phyloP scores from a whole-genome alignment of 2,888 invertebrate species.

The Phanerotoma sp. region DNA sequence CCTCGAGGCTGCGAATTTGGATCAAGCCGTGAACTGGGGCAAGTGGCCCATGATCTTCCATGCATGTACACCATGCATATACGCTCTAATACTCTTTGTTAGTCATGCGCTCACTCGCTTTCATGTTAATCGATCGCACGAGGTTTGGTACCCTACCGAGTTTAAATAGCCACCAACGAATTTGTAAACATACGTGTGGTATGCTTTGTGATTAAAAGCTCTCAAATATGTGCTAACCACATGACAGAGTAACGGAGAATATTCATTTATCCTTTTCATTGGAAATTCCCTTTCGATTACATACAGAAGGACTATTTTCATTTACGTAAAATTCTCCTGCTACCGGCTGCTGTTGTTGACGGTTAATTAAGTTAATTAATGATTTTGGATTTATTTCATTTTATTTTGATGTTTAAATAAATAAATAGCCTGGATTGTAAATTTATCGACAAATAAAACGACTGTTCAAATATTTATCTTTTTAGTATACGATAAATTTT shows the following conservation, averaged over 20 bases:
- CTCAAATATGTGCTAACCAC: conserved; percentile 4
- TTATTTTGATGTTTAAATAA: no score
- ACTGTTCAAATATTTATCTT: no score
- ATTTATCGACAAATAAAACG: no score
- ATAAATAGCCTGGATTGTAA: no score
- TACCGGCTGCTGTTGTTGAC: no score
- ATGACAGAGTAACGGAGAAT: neutral
- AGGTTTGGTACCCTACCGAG: neutral
- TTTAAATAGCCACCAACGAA: conserved; percentile 7
- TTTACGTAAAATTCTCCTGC: no score
- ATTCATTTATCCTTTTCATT: neutral
- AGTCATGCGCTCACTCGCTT: conserved; percentile 6
- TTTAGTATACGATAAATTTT: no score
- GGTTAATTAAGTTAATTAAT: no score
- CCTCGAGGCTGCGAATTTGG: no score
- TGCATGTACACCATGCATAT: conserved; percentile 9
- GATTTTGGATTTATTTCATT: no score
- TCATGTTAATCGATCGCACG: conserved; percentile 18
- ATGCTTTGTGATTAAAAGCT: conserved; percentile 6
- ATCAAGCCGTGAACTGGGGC: neutral
- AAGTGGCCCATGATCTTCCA: conserved; percentile 15
- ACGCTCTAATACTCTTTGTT: conserved; percentile 6
- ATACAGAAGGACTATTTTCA: neutral
- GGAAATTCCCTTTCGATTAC: neutral
- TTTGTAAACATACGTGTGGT: conserved; percentile 1